Conservation (phyloP, 2,113 vertebrate species). For the Neolamprologus kungweensis region DNA sequence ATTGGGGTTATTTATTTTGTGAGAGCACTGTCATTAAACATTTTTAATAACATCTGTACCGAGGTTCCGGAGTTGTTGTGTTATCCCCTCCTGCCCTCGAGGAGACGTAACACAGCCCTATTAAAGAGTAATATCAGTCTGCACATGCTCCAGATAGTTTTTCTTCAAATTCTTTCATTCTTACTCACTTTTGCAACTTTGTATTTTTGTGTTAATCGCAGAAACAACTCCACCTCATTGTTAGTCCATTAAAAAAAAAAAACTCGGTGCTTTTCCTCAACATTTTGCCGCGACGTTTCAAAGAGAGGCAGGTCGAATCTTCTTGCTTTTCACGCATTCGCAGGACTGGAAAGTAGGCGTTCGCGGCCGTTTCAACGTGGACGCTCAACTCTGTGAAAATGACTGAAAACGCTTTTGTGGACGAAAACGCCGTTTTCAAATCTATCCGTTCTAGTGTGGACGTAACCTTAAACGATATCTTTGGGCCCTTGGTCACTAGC, state of each 20-base stretch:
- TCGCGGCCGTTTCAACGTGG: not conserved
- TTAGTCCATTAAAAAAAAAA: not conserved
- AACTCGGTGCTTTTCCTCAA: not conserved
- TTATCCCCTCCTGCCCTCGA: no score
- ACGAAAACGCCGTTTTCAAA: not conserved
- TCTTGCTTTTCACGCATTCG: not conserved
- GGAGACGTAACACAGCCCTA: no score
- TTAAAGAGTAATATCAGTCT: not conserved
- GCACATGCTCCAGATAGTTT: not conserved
- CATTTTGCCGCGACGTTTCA: not conserved
- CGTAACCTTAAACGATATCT: not conserved
- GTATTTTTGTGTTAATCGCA: not conserved
- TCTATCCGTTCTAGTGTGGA: not conserved
- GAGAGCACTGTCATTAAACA: no score
- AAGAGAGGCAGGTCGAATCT: not conserved
- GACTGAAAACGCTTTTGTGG: not conserved
- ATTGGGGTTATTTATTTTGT: no score
- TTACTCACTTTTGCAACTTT: not conserved
- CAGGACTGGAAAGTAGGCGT: not conserved
- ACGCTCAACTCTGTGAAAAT: not conserved
- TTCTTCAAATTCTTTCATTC: not conserved
- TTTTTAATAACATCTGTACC: no score
- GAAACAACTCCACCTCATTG: not conserved
- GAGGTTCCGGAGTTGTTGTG: no score
- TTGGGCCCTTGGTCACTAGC: not conserved